Base-by-base conservation (phyloP, 2,113 vertebrate genomes). In the Dipodomys spectabilis region DNA sequence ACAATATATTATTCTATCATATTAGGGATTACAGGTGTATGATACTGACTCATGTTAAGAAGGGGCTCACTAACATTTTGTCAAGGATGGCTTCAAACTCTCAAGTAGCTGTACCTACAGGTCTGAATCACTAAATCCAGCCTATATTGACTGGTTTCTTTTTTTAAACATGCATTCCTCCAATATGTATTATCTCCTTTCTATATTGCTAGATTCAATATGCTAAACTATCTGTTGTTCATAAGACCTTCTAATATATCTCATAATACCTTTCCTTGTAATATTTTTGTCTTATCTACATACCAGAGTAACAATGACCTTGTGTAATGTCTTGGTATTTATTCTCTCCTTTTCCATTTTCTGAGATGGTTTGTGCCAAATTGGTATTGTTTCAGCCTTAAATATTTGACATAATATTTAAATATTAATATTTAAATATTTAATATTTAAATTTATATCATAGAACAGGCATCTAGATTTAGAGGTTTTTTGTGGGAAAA, bases 221-320 rank as follows among this genome's bases (percentile, higher is more conserved):
- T 79, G 71, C 19, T 95, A 93, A 30, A 45, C 23, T 27, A 80
- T 62, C 79, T 44, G 44, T 3, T 77, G 32, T 68, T 89, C 22
- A 23, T 62, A 44, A 78, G 45, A 69, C 9, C 5, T 45, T 3
- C 6, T 86, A 3, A 3, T 45, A 11, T 86, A 23, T 64, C 69
- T 22, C 86, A 57, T 57, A 57, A 57, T 82, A 86, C 68, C 60
- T 82, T 65, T 81, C 39, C 13, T 62, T 28, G 1, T 92, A 65
- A 91, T 57, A 27, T 57, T 32, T 74, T 92, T 93, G 22, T 74
- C n/a, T 88, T 60, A 57, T 71, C 88, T 96, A 60, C 88, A 7
- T 49, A 8, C 81, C 65, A 83, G 53, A 35, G 22, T 85, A 90
- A 32, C 80, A 23, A 25, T 88, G 53, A 82, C 10, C 18, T 88